These are phyloP conservation scores for Echiichthys vipera DNA, from an alignment of 2,797 vertebrate genomes.

Conservation along the genomic window DNA sequence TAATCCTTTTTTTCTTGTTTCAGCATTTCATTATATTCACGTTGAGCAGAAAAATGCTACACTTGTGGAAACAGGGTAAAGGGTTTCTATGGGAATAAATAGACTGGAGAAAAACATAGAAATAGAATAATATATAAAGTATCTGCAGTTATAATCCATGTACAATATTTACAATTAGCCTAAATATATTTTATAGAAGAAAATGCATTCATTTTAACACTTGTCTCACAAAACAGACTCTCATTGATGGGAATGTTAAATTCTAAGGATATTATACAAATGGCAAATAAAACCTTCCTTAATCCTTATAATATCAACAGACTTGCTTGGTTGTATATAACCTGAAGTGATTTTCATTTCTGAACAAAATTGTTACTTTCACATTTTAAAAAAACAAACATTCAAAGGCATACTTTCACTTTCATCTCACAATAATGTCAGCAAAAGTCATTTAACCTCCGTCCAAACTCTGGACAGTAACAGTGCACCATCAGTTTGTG, in stretches of 20 bases:
- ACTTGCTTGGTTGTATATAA: constrained; percentile 20
- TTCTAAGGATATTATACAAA: constrained; percentile 26
- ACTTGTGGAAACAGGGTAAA: constrained; percentile 52
- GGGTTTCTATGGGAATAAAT: constrained; percentile 58
- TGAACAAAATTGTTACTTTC: constrained; percentile 21
- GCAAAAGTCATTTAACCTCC: constrained; percentile 42
- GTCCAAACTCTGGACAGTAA: constrained; percentile 45
- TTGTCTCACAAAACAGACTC: constrained; percentile 42
- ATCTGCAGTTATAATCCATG: constrained; percentile 59
- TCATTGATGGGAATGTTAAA: constrained; percentile 31
- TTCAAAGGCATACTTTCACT: constrained; percentile 41
- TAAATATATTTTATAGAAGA: constrained; percentile 46
- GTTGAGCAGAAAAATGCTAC: constrained; percentile 61
- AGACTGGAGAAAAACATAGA: constrained; percentile 43
- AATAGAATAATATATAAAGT: constrained; percentile 63
- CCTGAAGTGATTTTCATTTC: constrained; percentile 6
- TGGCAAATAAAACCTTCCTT: constrained; percentile 6
- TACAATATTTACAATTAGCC: constrained; percentile 78
- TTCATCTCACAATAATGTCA: constrained; percentile 49
- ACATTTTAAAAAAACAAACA: constrained; percentile 16
- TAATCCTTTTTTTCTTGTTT: constrained; percentile 20
- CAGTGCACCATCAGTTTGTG: constrained; percentile 69
- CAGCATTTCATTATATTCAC: constrained; percentile 43
- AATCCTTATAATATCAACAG: background rate
- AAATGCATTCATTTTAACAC: constrained; percentile 61